phyloP scores from a whole-genome alignment of 2,113 vertebrate genomes.

The Pterocles orientalis region DNA sequence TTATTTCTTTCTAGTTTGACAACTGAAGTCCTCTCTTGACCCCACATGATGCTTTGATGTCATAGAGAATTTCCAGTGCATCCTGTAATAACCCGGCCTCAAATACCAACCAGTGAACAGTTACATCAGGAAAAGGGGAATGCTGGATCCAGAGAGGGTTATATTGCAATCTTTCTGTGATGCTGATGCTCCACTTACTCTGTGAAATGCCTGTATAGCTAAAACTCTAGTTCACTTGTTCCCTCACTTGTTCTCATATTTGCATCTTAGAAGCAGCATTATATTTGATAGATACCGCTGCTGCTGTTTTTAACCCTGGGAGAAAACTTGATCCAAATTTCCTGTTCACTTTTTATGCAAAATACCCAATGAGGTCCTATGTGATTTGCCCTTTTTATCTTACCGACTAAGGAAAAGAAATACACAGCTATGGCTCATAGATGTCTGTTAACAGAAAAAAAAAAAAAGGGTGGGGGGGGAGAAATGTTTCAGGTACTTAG shows the following conservation, averaged over 20 bases:
- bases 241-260: not conserved
- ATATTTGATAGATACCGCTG: not conserved
- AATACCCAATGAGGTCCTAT: not conserved
- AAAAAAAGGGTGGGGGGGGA: no score
- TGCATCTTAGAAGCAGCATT: not conserved
- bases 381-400: not conserved
- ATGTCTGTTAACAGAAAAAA: not conserved
- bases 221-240: not conserved
- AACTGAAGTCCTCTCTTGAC: conserved; percentile 26
- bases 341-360: not conserved
- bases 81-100: not conserved
- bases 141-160: not conserved
- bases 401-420: not conserved
- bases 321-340: not conserved
- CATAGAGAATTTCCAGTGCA: not conserved
- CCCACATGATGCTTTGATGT: not conserved
- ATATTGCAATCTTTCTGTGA: not conserved
- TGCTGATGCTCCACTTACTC: not conserved
- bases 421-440: not conserved
- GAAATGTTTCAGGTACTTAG: not conserved
- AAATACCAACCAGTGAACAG: not conserved
- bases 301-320: not conserved
- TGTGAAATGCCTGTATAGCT: not conserved
- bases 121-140: not conserved
- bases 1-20: not conserved